These are phyloP conservation scores for Oreochromis mossambicus DNA, from an alignment of 2,797 vertebrate genomes.

Conservation along the genomic window DNA sequence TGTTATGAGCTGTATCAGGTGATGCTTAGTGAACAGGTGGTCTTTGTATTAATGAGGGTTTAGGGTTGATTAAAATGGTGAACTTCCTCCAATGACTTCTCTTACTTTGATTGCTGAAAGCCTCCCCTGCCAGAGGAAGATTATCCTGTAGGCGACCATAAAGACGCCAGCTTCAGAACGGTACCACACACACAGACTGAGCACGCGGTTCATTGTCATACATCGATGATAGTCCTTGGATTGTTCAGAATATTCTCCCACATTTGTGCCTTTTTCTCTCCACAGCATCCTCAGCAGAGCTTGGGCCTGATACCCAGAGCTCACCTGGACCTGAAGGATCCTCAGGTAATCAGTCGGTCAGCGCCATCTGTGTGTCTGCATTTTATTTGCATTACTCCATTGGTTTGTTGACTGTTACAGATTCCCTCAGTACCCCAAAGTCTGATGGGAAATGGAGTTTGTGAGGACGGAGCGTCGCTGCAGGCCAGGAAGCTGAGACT, in stretches of 20 bases:
- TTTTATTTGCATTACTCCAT: neutral
- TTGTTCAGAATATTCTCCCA: neutral
- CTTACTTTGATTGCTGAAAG: constrained; percentile 53
- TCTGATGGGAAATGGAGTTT: constrained; percentile 65
- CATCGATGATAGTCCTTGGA: neutral
- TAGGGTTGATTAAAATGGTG: neutral
- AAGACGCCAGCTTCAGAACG: constrained; percentile 1
- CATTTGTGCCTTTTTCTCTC: neutral
- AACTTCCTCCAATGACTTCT: neutral
- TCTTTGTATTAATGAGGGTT: neutral
- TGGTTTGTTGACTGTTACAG: neutral
- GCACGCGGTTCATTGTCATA: neutral
- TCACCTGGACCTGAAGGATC: constrained; percentile 53
- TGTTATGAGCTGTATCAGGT: neutral
- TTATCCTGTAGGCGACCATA: constrained; percentile 56
- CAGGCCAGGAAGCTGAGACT: constrained; percentile 57
- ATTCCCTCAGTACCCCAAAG: constrained; percentile 14
- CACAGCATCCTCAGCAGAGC: constrained; percentile 20
- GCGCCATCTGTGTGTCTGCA: neutral
- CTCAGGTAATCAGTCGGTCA: constrained; percentile 44
- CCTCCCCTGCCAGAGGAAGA: constrained; percentile 88
- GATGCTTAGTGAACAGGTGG: neutral
- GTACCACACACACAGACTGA: constrained; percentile 11
- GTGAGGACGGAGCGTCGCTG: constrained; percentile 21
- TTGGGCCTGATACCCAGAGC: constrained; percentile 35